These are phyloP conservation scores for Tanytarsus gracilentus DNA, from an alignment of 2,888 invertebrate genomes.

Conservation along the genomic window DNA sequence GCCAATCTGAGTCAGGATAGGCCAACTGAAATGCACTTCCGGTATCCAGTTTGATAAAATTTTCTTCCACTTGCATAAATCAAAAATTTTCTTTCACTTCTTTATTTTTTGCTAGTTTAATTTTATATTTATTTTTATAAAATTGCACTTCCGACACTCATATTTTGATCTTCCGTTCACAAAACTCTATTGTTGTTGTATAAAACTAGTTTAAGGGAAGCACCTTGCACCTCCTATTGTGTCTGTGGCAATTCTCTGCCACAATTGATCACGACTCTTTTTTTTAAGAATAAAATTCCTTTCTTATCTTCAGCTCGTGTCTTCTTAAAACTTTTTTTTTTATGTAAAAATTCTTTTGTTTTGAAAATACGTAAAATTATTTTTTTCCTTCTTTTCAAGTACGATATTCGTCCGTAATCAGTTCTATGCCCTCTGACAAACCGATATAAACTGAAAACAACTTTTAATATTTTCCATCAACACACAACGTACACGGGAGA, in stretches of 20 bases:
- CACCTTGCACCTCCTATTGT: neutral
- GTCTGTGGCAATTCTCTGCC: neutral
- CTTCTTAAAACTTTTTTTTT: neutral
- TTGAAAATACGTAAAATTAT: neutral
- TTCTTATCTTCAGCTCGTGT: neutral
- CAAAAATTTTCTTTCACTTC: neutral
- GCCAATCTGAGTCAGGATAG: constrained; percentile 43
- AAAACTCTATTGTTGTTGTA: neutral
- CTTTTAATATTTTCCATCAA: constrained; percentile 36
- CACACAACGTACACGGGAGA: constrained; percentile 1
- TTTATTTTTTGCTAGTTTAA: neutral
- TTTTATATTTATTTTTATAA: neutral
- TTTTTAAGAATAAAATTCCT: neutral
- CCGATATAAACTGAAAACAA: constrained; percentile 46
- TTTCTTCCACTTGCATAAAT: constrained; percentile 28
- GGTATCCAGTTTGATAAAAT: constrained; percentile 39
- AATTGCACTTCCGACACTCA: neutral
- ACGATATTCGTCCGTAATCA: constrained; percentile 27
- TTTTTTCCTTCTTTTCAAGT: neutral
- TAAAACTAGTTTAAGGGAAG: neutral
- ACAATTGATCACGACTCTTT: neutral
- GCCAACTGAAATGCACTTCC: constrained; percentile 41
- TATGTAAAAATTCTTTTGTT: neutral
- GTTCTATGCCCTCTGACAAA: constrained; percentile 44
- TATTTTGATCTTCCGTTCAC: neutral